A percentile compares a stretch with the other conserved stretches of the same genome.
Evolutionary conservation across 2,113 vertebrate species (phyloP).

Genomic region (Gadus macrocephalus): DNA sequence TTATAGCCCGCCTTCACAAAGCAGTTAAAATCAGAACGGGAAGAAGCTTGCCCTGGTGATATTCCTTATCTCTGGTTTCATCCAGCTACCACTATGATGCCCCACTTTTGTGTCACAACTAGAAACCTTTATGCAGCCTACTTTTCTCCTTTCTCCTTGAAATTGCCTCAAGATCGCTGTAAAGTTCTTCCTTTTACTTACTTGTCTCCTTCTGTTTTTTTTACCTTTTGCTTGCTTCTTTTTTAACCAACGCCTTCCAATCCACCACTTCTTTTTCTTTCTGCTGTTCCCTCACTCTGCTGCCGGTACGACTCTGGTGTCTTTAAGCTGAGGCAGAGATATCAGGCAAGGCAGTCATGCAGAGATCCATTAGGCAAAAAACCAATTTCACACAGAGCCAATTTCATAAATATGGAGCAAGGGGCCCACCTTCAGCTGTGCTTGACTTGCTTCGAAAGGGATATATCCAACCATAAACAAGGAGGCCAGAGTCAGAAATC

Average conservation of each 20-base stretch:
- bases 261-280: neutral
- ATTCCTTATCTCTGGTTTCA: too few relatives aligned
- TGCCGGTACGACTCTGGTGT: slow-evolving; percentile 56
- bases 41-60: slow-evolving; percentile 5
- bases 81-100: too few relatives aligned
- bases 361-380: slow-evolving; percentile 78
- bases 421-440: slow-evolving; percentile 67
- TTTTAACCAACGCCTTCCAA: too few relatives aligned
- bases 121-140: too few relatives aligned
- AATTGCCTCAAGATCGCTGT: too few relatives aligned
- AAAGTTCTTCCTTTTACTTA: too few relatives aligned
- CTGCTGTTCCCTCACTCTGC: slow-evolving; percentile 24
- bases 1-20: neutral
- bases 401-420: slow-evolving; percentile 81
- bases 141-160: too few relatives aligned
- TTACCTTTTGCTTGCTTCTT: neutral
- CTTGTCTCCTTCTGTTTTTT: neutral
- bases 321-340: slow-evolving; percentile 61
- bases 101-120: too few relatives aligned
- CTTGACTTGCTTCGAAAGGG: slow-evolving; percentile 70
- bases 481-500: slow-evolving; percentile 17
- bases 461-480: slow-evolving; percentile 76
- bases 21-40: neutral
- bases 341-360: slow-evolving; percentile 70
- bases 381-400: slow-evolving; percentile 78